Percentiles rank a stretch among this genome's conserved stretches.
Evolutionary conservation across 2,797 vertebrate genomes (phyloP).

Genomic region (Cheirogaleus major): DNA sequence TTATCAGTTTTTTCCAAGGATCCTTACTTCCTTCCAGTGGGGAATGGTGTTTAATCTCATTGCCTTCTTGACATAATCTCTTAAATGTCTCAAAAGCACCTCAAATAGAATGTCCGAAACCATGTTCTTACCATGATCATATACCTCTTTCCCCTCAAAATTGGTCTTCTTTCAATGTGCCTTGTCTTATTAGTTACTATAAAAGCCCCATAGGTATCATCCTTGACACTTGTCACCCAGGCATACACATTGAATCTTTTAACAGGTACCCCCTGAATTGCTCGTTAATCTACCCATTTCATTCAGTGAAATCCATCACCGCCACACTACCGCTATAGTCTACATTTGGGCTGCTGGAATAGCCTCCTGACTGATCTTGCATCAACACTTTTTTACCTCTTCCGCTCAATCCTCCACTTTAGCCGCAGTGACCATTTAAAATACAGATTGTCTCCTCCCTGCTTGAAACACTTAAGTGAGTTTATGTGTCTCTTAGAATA

Average conservation of each 20-base stretch:
- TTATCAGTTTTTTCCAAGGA: neutral
- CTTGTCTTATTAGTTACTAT: neutral
- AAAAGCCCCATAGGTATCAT: neutral
- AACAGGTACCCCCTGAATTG: neutral
- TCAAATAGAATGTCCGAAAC: neutral
- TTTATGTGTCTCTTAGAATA: slow-evolving; percentile 3
- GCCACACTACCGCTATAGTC: neutral
- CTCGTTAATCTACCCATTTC: neutral
- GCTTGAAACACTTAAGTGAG: slow-evolving; percentile 12
- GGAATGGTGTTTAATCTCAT: neutral
- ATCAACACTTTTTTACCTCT: neutral
- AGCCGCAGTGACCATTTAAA: neutral
- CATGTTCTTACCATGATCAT: neutral
- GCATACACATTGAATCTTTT: neutral
- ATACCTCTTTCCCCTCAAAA: neutral
- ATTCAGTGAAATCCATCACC: neutral
- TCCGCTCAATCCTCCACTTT: neutral
- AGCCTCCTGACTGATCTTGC: neutral
- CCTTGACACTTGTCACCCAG: neutral
- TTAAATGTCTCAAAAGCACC: neutral
- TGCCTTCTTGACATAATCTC: neutral
- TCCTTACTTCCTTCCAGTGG: neutral
- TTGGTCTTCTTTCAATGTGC: neutral
- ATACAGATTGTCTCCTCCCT: neutral
- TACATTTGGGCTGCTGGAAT: neutral